phyloP scores from a whole-genome alignment of 2,797 vertebrate genomes.

The Enteromius paludinosus region DNA sequence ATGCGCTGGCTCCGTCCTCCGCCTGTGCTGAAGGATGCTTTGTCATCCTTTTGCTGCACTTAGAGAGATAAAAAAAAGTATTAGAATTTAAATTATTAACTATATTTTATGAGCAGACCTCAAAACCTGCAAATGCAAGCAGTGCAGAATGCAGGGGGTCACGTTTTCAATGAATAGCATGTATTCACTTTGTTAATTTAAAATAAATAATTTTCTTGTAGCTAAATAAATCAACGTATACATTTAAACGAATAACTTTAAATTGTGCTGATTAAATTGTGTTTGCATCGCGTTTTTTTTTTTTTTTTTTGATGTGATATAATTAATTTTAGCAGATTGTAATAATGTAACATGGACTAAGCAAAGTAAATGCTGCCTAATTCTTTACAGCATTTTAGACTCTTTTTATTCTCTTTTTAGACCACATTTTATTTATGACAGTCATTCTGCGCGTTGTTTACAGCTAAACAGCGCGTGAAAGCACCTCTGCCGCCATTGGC shows the following conservation, averaged over 20 bases:
- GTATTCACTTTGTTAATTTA: background rate
- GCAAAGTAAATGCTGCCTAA: background rate
- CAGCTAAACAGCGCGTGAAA: slow-evolving; percentile 2
- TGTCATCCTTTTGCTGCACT: slow-evolving; percentile 42
- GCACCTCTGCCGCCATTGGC: slow-evolving; percentile 42
- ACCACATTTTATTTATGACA: background rate
- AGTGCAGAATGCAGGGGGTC: background rate
- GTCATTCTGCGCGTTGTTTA: background rate
- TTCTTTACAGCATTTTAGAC: background rate
- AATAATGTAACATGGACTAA: background rate
- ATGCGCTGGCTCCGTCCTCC: background rate
- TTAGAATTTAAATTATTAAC: background rate
- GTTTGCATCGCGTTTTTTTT: background rate
- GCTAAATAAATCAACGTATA: background rate
- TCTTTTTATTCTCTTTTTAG: no score
- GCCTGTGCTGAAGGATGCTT: slow-evolving; percentile 27
- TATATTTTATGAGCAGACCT: slow-evolving; percentile 15
- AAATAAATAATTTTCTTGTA: no score
- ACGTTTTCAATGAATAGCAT: background rate
- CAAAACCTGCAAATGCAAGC: background rate
- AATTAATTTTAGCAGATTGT: background rate
- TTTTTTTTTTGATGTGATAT: background rate
- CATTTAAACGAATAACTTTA: background rate
- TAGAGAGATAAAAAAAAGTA: background rate
- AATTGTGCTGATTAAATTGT: background rate